Percentiles rank a stretch among this genome's conserved stretches.
Evolutionary conservation across 2,797 vertebrate genomes (phyloP).

Genomic region (Centroberyx gerrardi): DNA sequence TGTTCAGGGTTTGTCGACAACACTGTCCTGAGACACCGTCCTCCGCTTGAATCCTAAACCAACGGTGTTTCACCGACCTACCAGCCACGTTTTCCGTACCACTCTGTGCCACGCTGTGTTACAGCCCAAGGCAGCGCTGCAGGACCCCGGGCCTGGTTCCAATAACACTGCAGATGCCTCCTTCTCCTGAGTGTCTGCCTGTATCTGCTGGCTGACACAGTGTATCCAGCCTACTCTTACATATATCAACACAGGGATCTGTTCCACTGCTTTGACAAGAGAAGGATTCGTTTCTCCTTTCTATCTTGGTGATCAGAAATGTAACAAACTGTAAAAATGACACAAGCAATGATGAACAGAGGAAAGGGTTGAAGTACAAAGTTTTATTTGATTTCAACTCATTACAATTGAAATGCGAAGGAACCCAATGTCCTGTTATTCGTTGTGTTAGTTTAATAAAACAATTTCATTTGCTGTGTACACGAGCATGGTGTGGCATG

Average conservation of each 20-base stretch:
- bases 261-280: slow-evolving; percentile 22
- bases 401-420: slow-evolving; percentile 65
- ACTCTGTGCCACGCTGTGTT: slow-evolving; percentile 28
- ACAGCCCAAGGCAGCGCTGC: slow-evolving; percentile 24
- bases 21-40: neutral
- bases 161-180: slow-evolving; percentile 25
- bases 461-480: slow-evolving; percentile 31
- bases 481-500: slow-evolving; percentile 55
- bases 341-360: slow-evolving; percentile 35
- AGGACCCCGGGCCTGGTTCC: slow-evolving; percentile 34
- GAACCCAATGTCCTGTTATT: slow-evolving; percentile 42
- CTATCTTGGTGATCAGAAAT: slow-evolving; percentile 1
- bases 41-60: slow-evolving; percentile 40
- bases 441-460: slow-evolving; percentile 51
- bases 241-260: slow-evolving; percentile 2
- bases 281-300: slow-evolving; percentile 14
- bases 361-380: slow-evolving; percentile 58
- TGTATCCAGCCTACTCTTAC: slow-evolving; percentile 10
- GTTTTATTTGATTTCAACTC: slow-evolving; percentile 69
- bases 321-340: slow-evolving; percentile 22
- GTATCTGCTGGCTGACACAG: slow-evolving; percentile 16
- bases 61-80: slow-evolving; percentile 20
- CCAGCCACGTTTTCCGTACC: slow-evolving; percentile 30
- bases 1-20: neutral
- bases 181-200: slow-evolving; percentile 4